Evolutionary conservation across 2,888 invertebrate species (phyloP), one percentile per base, ranked within the genome.

Genomic region (Strigamia transsilvanica): DNA sequence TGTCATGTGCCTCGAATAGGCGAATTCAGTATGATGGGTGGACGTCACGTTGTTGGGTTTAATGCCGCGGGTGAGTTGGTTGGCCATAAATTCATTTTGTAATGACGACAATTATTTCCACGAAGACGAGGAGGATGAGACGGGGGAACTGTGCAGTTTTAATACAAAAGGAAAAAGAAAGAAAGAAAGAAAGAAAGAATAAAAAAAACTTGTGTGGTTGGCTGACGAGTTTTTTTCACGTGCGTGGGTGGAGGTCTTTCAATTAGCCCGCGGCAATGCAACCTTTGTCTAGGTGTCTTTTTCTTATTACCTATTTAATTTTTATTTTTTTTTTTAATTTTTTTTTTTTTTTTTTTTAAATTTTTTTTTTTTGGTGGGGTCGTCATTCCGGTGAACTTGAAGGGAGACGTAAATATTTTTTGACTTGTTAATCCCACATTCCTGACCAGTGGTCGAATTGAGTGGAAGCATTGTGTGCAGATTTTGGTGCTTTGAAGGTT

Each of bases 81-180:
- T 21, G 79, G 23, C 38, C 42, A 23, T 41, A 34, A 38, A 79
- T 79, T 79, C 38, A 79, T 79, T 79, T 79, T 42, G 38, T 79
- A 79, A 79, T 79, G 79, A 79, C 41, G 42, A 38, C 79, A 79
- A 79, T 79, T 79, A 79, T 79, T 79, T 79, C 56, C 56, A 56
- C 56, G 56, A 56, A 56, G 56, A 56, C 56, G 56, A 56, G 56
- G 56, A 56, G 56, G 56, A 56, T 18, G 18, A 56, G 56, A 56
- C 6, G 56, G 56, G 56, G 56, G 56, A 56, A 21, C 56, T 56
- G n/a, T n/a, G 56, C 56, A 56, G 56, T 56, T 56, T 56, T 56
- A 56, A 18, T 18, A 56, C 56, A 56, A 56, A 56, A 56, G 56
- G n/a, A 56, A 56, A 56, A 56, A 18, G n/a, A n/a, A 56, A 51